These are phyloP conservation scores for Epirrhoe alternata DNA, from an alignment of 2,888 invertebrate genomes.

Conservation along the genomic window DNA sequence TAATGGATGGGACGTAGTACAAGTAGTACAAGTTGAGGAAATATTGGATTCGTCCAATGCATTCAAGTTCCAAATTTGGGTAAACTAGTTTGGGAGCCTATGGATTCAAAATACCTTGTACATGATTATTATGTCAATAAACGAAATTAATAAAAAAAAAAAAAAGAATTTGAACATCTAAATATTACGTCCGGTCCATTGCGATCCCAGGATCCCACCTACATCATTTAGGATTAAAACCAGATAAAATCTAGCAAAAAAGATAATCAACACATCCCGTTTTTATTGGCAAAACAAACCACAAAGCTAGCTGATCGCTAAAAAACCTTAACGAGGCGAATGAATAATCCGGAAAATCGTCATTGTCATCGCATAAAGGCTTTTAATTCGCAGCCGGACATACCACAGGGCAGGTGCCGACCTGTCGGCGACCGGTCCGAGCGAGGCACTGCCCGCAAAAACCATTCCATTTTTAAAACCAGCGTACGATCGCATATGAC, in stretches of 20 bases:
- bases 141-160: too few species aligned
- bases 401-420: conserved; percentile 77
- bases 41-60: conserved; percentile 14
- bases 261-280: neutral
- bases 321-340: conserved; percentile 47
- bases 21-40: conserved; percentile 10
- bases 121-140: too few species aligned
- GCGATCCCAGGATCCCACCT: neutral
- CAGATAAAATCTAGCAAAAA: too few species aligned
- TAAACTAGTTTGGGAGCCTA: too few species aligned
- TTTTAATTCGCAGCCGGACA: conserved; percentile 69
- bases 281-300: conserved; percentile 12
- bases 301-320: conserved; percentile 2
- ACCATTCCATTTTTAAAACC: conserved; percentile 55
- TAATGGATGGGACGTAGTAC: conserved; percentile 25
- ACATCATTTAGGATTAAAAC: too few species aligned
- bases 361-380: conserved; percentile 54
- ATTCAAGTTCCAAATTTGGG: conserved; percentile 10
- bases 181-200: neutral
- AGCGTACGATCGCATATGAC: conserved; percentile 36
- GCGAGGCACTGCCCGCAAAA: conserved; percentile 50
- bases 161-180: conserved; percentile 1
- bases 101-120: too few species aligned
- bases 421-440: conserved; percentile 73
- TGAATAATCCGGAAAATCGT: conserved; percentile 56